Evolutionary conservation across 2,797 vertebrate genomes (phyloP).

Genomic region (Neoniphon sammara): DNA sequence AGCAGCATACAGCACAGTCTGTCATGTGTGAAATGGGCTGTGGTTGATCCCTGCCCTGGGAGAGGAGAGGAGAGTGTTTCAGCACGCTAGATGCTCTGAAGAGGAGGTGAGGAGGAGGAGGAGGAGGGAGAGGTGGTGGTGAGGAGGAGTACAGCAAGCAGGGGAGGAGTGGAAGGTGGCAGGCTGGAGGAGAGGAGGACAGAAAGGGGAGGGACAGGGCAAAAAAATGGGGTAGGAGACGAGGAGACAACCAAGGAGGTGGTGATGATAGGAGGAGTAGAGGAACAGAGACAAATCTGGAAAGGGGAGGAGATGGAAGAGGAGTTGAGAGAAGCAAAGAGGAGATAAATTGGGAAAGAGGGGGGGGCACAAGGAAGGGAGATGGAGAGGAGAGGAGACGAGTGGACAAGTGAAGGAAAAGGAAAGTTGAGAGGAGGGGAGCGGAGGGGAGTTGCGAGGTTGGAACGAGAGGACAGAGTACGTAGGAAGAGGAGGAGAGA

Average conservation of each 20-base stretch:
- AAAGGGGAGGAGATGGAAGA: constrained; percentile 3
- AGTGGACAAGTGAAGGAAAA: constrained; percentile 10
- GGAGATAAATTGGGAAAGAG: background rate
- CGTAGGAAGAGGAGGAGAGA: constrained; percentile 4
- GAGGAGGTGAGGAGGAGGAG: constrained; percentile 35
- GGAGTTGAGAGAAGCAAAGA: constrained; percentile 18
- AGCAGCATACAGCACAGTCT: constrained; percentile 67
- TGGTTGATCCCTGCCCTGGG: constrained; percentile 76
- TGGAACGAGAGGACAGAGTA: background rate
- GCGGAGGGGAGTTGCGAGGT: constrained; percentile 8
- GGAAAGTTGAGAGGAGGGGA: background rate
- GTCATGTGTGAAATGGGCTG: constrained; percentile 80
- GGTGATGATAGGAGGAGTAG: constrained; percentile 32
- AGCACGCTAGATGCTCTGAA: constrained; percentile 62
- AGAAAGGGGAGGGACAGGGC: constrained; percentile 26
- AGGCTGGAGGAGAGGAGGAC: constrained; percentile 18
- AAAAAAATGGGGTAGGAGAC: constrained; percentile 38
- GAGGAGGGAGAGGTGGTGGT: too few relatives aligned
- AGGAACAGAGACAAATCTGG: constrained; percentile 5
- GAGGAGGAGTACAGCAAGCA: background rate
- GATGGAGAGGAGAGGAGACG: constrained; percentile 3
- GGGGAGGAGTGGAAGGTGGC: constrained; percentile 17
- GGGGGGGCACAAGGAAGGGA: background rate
- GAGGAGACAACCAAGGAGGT: constrained; percentile 31
- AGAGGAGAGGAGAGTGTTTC: constrained; percentile 65